Conservation (phyloP, 1,140 invertebrate species). For the Papilio machaon region DNA sequence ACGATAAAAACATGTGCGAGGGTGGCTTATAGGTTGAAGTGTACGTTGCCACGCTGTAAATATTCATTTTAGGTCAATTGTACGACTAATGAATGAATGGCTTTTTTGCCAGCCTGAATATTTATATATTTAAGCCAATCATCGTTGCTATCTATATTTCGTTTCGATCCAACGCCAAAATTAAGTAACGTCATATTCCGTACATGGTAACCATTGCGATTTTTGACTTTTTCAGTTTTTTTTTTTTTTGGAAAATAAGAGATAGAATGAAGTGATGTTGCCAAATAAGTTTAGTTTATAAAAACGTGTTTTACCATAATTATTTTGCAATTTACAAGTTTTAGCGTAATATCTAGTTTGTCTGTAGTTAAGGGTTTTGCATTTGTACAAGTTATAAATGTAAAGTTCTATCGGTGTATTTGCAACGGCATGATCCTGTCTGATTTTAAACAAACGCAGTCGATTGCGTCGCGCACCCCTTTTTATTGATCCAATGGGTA, state of each 20-base stretch:
- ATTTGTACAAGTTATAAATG: no score
- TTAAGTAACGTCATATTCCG: background rate
- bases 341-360: no score
- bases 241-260: background rate
- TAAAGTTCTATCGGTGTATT: background rate
- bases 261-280: background rate
- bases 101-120: slow-evolving; percentile 12
- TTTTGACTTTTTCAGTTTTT: background rate
- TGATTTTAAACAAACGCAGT: slow-evolving; percentile 24
- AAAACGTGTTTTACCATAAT: no score
- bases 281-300: no score
- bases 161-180: background rate
- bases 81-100: slow-evolving; percentile 33
- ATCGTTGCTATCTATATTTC: background rate
- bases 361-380: no score
- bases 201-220: background rate
- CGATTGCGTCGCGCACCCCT: slow-evolving; percentile 23
- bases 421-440: background rate
- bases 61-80: slow-evolving; percentile 28
- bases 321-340: no score
- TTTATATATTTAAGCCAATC: slow-evolving; percentile 15
- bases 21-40: slow-evolving; percentile 11
- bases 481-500: slow-evolving; percentile 6
- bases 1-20: slow-evolving; percentile 1
- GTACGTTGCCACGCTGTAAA: slow-evolving; percentile 28